Base-by-base conservation (phyloP, 92 coral and sea anemone genomes). In the Epizoanthus scotinus region DNA sequence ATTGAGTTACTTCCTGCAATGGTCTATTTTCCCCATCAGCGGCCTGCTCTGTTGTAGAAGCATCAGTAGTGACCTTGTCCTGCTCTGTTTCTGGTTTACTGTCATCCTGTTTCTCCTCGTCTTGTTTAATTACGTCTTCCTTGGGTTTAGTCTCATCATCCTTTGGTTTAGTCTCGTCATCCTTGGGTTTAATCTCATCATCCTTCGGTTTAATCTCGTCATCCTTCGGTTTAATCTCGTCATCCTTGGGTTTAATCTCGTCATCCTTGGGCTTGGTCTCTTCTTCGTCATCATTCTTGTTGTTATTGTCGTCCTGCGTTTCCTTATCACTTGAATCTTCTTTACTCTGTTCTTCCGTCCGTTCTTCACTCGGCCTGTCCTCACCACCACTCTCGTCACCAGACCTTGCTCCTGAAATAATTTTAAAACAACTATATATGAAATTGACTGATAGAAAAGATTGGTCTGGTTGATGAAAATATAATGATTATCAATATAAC, bases 371-470 rank as follows among this genome's bases (percentile, higher is more conserved):
- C 5, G 60, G 28, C 19, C 20, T 53, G 64, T 88, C 84, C 3
- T 70, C 73, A 61, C 79, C 80, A 34, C 75, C 82, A 50, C 47
- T 83, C 28, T 84, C 93, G 27, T 85, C 91, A 36, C 89, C 80
- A 54, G 86, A 74, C 66, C 87, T 89, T 15, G 87, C 93, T 21
- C 88, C 91, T 88, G 64, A 3, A 34, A 25, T 8, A 22, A 71
- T 19, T 27, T n/a, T n/a, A n/a, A n/a, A 54, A 67, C 26, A n/a
- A 13, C 10, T 50, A 26, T 8, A 28, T 6, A 70, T 21, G 56
- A 47, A 4, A 42, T 15, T 52, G 34, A 53, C 59, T 2, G 25
- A 38, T 38, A 38, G 44, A 38, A 38, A 38, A 38, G 0, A 38
- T 38, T 38, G 44, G 44, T 38, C 44, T 38, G 44, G 44, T 38